Conservation (phyloP, 2,797 vertebrate genomes). For the Melanotaenia pygmaea region DNA sequence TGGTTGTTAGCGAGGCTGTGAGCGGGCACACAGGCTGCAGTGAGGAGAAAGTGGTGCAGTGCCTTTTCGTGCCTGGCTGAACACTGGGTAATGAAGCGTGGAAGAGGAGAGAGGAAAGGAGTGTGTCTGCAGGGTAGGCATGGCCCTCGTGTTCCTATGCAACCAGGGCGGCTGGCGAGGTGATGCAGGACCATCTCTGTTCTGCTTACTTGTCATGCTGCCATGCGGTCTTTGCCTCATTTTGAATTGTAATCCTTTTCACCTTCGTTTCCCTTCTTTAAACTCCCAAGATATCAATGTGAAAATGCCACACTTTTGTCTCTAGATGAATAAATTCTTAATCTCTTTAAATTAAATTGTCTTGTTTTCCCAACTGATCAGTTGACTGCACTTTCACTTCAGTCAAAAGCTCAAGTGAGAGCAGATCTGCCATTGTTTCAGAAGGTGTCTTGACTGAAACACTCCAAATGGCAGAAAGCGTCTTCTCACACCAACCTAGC, state of each 20-base stretch:
- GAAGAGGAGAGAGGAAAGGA: conserved; percentile 78
- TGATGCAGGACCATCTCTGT: conserved; percentile 75
- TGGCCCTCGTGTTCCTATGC: conserved; percentile 81
- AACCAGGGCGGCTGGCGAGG: conserved; percentile 79
- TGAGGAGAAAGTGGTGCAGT: conserved; percentile 79
- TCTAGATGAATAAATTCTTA: not conserved
- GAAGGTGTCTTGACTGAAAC: conserved; percentile 43
- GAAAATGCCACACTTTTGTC: not conserved
- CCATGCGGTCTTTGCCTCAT: conserved; percentile 57
- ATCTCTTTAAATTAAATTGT: not conserved
- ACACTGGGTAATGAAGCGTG: conserved; percentile 83
- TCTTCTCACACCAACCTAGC: conserved; percentile 19
- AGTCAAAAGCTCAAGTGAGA: conserved; percentile 50
- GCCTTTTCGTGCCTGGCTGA: conserved; percentile 82
- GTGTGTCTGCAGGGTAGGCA: conserved; percentile 83
- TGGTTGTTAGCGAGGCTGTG: conserved; percentile 53
- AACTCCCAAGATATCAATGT: conserved; percentile 28
- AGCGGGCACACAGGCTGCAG: conserved; percentile 66
- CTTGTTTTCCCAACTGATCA: conserved; percentile 33
- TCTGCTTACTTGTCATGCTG: conserved; percentile 76
- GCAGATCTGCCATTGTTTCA: conserved; percentile 70
- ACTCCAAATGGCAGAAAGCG: conserved; percentile 28
- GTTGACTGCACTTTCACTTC: conserved; percentile 57
- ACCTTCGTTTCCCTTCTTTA: conserved; percentile 18
- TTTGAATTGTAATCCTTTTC: conserved; percentile 51